phyloP scores from a whole-genome alignment of 2,888 invertebrate genomes.

The Cryptocephalus moraei region DNA sequence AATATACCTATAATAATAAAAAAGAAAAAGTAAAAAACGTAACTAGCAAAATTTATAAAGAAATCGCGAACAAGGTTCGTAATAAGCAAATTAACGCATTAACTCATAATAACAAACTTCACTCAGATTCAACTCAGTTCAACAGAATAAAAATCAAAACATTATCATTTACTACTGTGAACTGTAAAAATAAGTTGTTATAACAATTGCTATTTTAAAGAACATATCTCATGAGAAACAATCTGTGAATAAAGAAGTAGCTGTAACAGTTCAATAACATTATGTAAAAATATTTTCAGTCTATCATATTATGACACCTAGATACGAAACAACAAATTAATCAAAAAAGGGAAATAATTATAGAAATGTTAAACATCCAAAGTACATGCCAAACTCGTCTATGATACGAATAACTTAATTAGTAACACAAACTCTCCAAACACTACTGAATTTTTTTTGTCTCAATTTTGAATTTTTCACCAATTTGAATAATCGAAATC shows the following conservation, averaged over 20 bases:
- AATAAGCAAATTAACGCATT: too few relatives aligned
- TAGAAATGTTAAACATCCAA: constrained; percentile 12
- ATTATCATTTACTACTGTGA: background rate
- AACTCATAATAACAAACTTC: constrained; percentile 2
- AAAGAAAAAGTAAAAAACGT: background rate
- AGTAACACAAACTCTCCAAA: too few relatives aligned
- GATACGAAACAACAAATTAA: constrained; percentile 2
- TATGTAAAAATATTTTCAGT: constrained; percentile 31
- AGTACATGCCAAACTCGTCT: constrained; percentile 22
- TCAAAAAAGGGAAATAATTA: constrained; percentile 8
- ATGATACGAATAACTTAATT: too few relatives aligned
- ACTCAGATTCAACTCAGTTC: background rate
- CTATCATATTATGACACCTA: constrained; percentile 24
- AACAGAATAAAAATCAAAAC: constrained; percentile 2
- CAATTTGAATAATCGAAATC: constrained; percentile 13
- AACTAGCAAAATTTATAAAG: background rate
- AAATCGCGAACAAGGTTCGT: too few relatives aligned
- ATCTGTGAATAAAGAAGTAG: constrained; percentile 4
- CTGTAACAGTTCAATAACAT: constrained; percentile 23
- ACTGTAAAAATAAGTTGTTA: constrained; percentile 6
- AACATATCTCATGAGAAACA: background rate
- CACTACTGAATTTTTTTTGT: background rate
- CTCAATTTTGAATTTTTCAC: constrained; percentile 24
- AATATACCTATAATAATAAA: background rate
- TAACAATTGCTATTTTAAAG: too few relatives aligned